phyloP scores from a whole-genome alignment of 2,113 vertebrate species.

The Athene noctua region DNA sequence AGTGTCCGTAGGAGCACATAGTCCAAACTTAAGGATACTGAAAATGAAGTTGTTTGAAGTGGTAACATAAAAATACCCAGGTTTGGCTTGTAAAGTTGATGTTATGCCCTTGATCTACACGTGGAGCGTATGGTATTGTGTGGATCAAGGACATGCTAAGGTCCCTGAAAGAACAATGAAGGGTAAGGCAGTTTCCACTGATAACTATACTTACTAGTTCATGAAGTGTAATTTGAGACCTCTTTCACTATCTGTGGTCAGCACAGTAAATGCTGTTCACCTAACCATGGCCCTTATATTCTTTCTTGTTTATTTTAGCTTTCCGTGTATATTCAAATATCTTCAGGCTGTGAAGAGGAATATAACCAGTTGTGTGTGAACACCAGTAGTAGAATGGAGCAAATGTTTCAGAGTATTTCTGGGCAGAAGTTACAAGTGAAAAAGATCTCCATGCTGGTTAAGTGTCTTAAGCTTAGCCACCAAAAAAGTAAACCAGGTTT shows the following conservation, averaged over 20 bases:
- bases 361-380: neutral
- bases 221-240: slow-evolving; percentile 36
- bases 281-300: neutral
- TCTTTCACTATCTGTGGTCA: neutral
- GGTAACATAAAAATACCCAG: neutral
- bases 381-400: neutral
- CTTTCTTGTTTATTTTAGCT: neutral
- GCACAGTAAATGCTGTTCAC: neutral
- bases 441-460: neutral
- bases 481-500: neutral
- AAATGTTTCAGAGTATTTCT: neutral
- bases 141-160: slow-evolving; percentile 21
- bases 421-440: neutral
- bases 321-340: neutral
- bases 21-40: neutral
- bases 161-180: slow-evolving; percentile 40
- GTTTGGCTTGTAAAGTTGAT: neutral
- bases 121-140: neutral
- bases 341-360: neutral
- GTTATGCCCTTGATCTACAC: neutral
- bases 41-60: neutral
- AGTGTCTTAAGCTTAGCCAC: neutral
- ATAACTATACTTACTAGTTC: neutral
- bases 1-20: neutral
- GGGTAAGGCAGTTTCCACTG: neutral